These are phyloP conservation scores for Stenolophus ochropezus DNA, from an alignment of 2,888 invertebrate genomes.

Conservation along the genomic window DNA sequence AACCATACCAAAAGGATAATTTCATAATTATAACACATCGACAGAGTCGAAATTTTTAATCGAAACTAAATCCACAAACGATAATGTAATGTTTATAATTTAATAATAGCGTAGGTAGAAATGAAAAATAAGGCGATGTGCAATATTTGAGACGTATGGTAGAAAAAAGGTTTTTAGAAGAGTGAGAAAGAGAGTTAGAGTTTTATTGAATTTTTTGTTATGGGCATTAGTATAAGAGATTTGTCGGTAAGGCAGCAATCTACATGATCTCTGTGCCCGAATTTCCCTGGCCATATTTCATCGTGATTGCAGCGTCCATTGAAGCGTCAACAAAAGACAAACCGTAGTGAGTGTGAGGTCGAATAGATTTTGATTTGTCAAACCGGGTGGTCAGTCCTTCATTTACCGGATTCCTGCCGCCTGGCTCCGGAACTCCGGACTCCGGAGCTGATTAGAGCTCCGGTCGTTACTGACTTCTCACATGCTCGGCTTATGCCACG, in stretches of 20 bases:
- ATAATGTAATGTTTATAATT: too few relatives aligned
- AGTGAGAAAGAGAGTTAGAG: too few relatives aligned
- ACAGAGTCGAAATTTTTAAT: too few relatives aligned
- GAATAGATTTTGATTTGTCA: slow-evolving; percentile 69
- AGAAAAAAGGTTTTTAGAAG: too few relatives aligned
- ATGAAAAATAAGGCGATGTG: too few relatives aligned
- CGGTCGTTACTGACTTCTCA: slow-evolving; percentile 29
- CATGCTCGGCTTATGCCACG: slow-evolving; percentile 1
- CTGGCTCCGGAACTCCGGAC: slow-evolving; percentile 1
- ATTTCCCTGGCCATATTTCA: not conserved
- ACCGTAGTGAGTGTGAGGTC: slow-evolving; percentile 67
- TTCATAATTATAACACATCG: too few relatives aligned
- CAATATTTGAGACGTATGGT: too few relatives aligned
- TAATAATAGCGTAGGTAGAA: too few relatives aligned
- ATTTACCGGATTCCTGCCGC: slow-evolving; percentile 29
- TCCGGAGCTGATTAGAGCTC: slow-evolving; percentile 24
- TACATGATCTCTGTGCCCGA: not conserved
- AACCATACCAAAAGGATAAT: too few relatives aligned
- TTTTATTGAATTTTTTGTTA: too few relatives aligned
- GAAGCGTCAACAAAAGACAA: slow-evolving; percentile 64
- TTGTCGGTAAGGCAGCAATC: not conserved
- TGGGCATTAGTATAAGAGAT: too few relatives aligned
- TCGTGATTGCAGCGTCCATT: not conserved
- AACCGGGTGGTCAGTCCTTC: slow-evolving; percentile 63
- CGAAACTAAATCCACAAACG: too few relatives aligned